Evolutionary conservation across 2,797 vertebrate species (phyloP).

Genomic region (Myoxocephalus aenaeus): DNA sequence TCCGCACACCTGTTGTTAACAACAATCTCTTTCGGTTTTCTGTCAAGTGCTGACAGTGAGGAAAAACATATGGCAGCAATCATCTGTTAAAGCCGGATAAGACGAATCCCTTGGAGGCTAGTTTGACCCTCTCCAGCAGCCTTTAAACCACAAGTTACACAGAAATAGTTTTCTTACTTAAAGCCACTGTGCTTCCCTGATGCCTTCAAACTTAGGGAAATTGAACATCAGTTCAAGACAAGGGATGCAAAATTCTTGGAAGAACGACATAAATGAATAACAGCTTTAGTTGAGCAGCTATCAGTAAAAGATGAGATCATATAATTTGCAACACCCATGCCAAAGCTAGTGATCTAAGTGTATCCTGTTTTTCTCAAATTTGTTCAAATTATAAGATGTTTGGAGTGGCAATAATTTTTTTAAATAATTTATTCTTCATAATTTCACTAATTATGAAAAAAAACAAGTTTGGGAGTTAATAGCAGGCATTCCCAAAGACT

Average conservation of each 20-base stretch:
- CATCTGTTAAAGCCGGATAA: conserved; percentile 65
- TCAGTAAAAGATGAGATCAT: conserved; percentile 54
- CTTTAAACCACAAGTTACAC: conserved; percentile 69
- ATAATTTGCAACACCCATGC: conserved; percentile 23
- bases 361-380: conserved; percentile 12
- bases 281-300: conserved; percentile 41
- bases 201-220: conserved; percentile 51
- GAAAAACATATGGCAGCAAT: conserved; percentile 68
- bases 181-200: conserved; percentile 42
- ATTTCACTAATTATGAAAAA: neutral
- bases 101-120: conserved; percentile 65
- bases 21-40: conserved; percentile 56
- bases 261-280: conserved; percentile 53
- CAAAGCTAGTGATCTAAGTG: conserved; percentile 9
- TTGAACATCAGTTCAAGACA: conserved; percentile 36
- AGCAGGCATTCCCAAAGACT: no score
- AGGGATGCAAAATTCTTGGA: conserved; percentile 30
- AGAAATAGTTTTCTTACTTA: conserved; percentile 63
- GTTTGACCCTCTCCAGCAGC: conserved; percentile 66
- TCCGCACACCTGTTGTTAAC: conserved; percentile 76
- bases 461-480: neutral
- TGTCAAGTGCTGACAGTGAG: conserved; percentile 70
- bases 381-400: conserved; percentile 6
- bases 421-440: no score
- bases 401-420: conserved; percentile 11